Evolutionary conservation across 2,888 invertebrate species (phyloP), one percentile per base, ranked within the genome.

Genomic region (Apodemia duryi): DNA sequence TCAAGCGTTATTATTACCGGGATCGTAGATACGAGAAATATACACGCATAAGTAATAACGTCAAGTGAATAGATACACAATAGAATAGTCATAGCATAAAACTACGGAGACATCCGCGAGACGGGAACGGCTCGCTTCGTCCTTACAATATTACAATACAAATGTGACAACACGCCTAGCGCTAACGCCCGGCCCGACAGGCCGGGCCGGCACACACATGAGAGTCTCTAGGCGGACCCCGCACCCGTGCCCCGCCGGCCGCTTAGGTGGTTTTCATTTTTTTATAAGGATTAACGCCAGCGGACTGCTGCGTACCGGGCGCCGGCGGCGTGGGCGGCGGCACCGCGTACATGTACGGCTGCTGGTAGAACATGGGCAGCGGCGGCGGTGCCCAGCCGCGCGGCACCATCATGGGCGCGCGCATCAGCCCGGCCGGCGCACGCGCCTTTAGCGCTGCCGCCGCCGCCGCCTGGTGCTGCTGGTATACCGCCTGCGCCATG

Each of bases 1-100:
- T 94, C 94, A 95, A 95, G 95, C 95, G 95, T 95, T 95, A 95
- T 95, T 95, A 95, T 95, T 95, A 95, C 95, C 95, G 95, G 95
- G 95, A 94, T 94, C 92, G 88, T 87, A 88, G 88, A 85, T 86
- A 90, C 87, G 91, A 91, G 90, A 91, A 90, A 91, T 90, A 89
- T 90, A 91, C 91, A 91, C 91, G 90, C 90, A 89, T 87, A 88
- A 84, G 86, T 85, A 84, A 86, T 85, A 86, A 88, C 87, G 86
- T 82, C 84, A 85, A 86, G 86, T 87, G 88, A 88, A 81, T 86
- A 84, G 81, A 85, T 87, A 90, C 83, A 88, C 83, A 87, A 86
- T 88, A 86, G 82, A 83, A 85, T 85, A 88, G 83, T 82, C 79
- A 87, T 89, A 91, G 90, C 90, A 84, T 89, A 87, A 84, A 86